Base-by-base conservation (phyloP, 2,113 vertebrate genomes). In the Spizaetus ornatus region DNA sequence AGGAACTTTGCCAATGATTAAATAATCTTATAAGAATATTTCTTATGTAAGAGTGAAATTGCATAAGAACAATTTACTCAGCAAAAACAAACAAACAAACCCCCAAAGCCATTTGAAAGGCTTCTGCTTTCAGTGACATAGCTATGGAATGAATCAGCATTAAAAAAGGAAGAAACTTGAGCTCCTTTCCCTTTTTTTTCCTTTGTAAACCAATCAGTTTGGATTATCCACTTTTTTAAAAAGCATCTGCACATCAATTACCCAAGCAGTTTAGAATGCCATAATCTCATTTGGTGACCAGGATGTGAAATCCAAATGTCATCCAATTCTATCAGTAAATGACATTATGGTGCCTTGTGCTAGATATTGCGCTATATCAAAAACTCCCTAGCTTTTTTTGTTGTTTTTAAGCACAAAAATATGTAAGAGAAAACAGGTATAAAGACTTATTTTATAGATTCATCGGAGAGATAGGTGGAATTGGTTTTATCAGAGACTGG, bases 1-100 rank as follows among this genome's bases (percentile, higher is more conserved):
- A 95, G 72, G 93, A 96, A 42, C 70, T 95, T 92, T 84, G 55
- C 52, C 70, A 92, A 82, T 85, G 78, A 95, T 95, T 97, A 97
- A 91, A 97, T 88, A 74, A 70, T 32, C 56, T 94, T 93, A 47
- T 50, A 95, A 93, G 85, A 97, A 94, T 95, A 84, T 91, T 91
- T 92, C 26, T 79, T 74, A 31, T 25, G 65, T 45, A 85, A 78
- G 65, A 82, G 36, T 72, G 40, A 86, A 89, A 79, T 52, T 59
- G 50, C 29, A 17, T 74, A 43, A 71, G 69, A 86, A 76, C 3
- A 65, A 82, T 90, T 87, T 88, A 88, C 56, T 93, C 38, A 82
- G 48, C 52, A 83, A 73, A 53, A 85, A 25, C n/a, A 78, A 93
- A 50, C 32, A 73, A 90, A 52, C 38, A 20, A 87, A 76, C 32